Conservation (phyloP, 2,888 invertebrate genomes). For the Xylota segnis region DNA sequence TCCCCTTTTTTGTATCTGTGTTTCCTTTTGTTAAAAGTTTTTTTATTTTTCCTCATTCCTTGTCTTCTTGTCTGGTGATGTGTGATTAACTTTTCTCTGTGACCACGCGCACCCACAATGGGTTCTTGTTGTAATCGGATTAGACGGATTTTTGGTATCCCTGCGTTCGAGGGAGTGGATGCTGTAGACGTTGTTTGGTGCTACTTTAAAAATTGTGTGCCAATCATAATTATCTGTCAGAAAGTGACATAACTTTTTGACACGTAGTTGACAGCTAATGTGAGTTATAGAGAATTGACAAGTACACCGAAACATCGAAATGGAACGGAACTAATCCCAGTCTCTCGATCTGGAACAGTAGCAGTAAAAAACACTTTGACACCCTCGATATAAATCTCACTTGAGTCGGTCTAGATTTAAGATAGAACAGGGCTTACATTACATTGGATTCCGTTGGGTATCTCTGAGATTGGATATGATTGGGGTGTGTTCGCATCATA, state of each 20-base stretch:
- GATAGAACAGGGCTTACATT: slow-evolving; percentile 11
- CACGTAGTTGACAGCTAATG: slow-evolving; percentile 71
- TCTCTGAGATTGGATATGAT: slow-evolving; percentile 41
- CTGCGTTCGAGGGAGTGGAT: slow-evolving; percentile 52
- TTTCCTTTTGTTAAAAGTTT: slow-evolving; percentile 21
- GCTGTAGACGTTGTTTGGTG: neutral
- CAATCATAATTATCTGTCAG: slow-evolving; percentile 72
- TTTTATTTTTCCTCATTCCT: slow-evolving; percentile 25
- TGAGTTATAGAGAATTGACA: slow-evolving; percentile 58
- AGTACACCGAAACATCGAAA: slow-evolving; percentile 33
- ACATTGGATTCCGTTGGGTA: slow-evolving; percentile 7
- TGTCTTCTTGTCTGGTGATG: slow-evolving; percentile 47
- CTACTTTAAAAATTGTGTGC: slow-evolving; percentile 37
- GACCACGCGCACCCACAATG: slow-evolving; percentile 72
- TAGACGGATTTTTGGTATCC: slow-evolving; percentile 66
- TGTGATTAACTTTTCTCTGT: slow-evolving; percentile 72
- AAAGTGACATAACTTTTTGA: slow-evolving; percentile 67
- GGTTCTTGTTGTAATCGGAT: slow-evolving; percentile 70
- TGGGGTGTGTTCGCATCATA: slow-evolving; percentile 66
- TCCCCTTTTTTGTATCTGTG: slow-evolving; percentile 23
- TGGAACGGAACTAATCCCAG: slow-evolving; percentile 28
- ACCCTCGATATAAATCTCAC: slow-evolving; percentile 35
- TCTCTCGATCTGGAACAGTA: slow-evolving; percentile 43
- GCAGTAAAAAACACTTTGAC: slow-evolving; percentile 55
- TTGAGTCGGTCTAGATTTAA: slow-evolving; percentile 5